Conservation (phyloP, 2,797 vertebrate genomes). For the Gymnopithys bicolor region DNA sequence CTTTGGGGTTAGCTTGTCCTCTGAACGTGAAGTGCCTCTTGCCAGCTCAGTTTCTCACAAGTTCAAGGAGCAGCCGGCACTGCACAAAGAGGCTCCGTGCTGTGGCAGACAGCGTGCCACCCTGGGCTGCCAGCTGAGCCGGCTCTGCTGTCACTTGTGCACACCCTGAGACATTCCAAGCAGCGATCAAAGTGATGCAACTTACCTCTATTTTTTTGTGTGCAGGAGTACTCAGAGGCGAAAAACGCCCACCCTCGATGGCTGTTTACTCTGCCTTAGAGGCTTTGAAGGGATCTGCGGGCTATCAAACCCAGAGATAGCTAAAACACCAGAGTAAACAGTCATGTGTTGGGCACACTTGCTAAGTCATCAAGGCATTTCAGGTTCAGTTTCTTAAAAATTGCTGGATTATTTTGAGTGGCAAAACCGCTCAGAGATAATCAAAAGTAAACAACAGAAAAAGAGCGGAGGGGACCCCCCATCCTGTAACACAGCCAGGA, state of each 20-base stretch:
- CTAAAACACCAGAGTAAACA: not conserved
- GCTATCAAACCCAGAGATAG: not conserved
- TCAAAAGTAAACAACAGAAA: not conserved
- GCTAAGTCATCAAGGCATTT: not conserved
- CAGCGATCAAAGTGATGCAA: not conserved
- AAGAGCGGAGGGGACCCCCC: not conserved
- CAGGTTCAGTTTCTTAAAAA: not conserved
- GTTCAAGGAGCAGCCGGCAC: not conserved
- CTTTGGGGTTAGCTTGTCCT: not conserved
- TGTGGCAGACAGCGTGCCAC: not conserved
- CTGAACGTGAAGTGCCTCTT: not conserved
- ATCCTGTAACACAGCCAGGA: not conserved
- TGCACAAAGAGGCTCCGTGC: not conserved
- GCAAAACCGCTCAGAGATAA: not conserved
- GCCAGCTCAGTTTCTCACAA: constrained; percentile 16
- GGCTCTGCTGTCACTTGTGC: not conserved
- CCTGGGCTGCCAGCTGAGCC: not conserved
- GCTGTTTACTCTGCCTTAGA: not conserved
- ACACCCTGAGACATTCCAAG: not conserved
- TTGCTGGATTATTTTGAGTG: not conserved
- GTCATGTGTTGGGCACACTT: not conserved
- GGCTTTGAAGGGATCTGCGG: not conserved
- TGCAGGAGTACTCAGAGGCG: not conserved
- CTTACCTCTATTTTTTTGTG: not conserved
- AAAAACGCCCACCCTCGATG: not conserved